These are phyloP conservation scores for Sibirionetta formosa DNA, from an alignment of 2,797 vertebrate genomes.

Conservation along the genomic window DNA sequence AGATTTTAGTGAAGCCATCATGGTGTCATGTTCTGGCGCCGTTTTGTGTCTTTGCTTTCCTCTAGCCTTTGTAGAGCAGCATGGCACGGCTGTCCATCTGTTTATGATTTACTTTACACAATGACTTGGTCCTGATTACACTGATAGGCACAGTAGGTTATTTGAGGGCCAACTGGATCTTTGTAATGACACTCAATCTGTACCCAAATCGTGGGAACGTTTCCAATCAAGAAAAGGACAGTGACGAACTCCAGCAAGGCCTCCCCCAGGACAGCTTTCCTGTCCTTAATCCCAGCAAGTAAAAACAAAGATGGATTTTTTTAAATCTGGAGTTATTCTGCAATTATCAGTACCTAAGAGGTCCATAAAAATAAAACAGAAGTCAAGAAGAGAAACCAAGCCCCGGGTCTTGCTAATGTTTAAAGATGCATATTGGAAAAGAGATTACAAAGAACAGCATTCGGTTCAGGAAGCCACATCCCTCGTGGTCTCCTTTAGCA, in stretches of 20 bases:
- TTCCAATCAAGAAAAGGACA: conserved; percentile 29
- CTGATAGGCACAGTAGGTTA: conserved; percentile 71
- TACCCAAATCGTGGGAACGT: background rate
- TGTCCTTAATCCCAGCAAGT: background rate
- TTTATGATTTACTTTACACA: conserved; percentile 72
- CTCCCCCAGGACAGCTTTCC: background rate
- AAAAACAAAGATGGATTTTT: background rate
- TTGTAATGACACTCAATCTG: conserved; percentile 19
- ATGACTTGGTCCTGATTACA: conserved; percentile 63
- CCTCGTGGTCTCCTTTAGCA: background rate
- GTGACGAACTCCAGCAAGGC: background rate
- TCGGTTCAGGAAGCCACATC: background rate
- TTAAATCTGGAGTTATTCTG: background rate
- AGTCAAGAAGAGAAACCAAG: background rate
- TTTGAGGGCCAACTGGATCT: conserved; percentile 56
- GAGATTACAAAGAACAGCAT: background rate
- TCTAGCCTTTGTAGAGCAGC: conserved; percentile 48
- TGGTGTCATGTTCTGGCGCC: conserved; percentile 16
- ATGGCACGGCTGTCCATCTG: conserved; percentile 60
- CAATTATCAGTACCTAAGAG: background rate
- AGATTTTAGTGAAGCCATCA: conserved; percentile 35
- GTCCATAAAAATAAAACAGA: background rate
- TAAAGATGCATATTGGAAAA: background rate
- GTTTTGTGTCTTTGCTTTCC: conserved; percentile 28
- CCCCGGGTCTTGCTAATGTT: background rate